Percentiles rank a stretch among this genome's conserved stretches.
Conservation (phyloP, 2,888 invertebrate genomes). For the Macropis europaea region DNA sequence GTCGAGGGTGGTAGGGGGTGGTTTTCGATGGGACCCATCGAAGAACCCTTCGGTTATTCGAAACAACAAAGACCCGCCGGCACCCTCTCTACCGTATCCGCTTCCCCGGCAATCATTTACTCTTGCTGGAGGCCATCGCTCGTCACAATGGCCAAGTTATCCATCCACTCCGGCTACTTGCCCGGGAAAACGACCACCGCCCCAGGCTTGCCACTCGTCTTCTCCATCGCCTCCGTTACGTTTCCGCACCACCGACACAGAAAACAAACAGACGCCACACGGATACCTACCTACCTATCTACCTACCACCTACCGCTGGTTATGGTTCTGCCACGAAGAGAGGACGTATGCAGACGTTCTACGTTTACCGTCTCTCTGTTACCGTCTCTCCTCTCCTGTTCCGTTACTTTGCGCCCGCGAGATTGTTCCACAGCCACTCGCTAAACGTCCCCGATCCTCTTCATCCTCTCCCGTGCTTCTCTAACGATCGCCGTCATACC, state of each 20-base stretch:
- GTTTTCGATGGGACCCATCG: slow-evolving; percentile 66
- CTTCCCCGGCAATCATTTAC: slow-evolving; percentile 77
- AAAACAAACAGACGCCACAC: slow-evolving; percentile 40
- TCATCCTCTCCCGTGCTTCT: neutral
- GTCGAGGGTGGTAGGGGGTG: slow-evolving; percentile 23
- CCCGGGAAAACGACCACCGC: slow-evolving; percentile 72
- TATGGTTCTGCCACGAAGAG: neutral
- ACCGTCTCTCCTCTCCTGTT: no score
- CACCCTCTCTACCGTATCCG: slow-evolving; percentile 71
- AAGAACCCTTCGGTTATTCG: slow-evolving; percentile 76
- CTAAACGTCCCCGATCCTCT: slow-evolving; percentile 49
- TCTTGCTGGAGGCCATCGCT: slow-evolving; percentile 77
- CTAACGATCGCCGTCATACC: slow-evolving; percentile 31
- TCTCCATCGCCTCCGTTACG: slow-evolving; percentile 58
- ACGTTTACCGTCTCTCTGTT: neutral
- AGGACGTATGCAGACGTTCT: neutral
- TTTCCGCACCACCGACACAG: slow-evolving; percentile 41
- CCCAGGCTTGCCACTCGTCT: slow-evolving; percentile 65
- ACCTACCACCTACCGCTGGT: slow-evolving; percentile 21
- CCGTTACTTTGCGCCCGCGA: slow-evolving; percentile 47
- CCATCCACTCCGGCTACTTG: slow-evolving; percentile 76
- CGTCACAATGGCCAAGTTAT: slow-evolving; percentile 78
- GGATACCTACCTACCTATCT: slow-evolving; percentile 2
- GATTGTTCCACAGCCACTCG: slow-evolving; percentile 52
- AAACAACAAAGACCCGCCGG: slow-evolving; percentile 77